Evolutionary conservation across 1,140 invertebrate genomes (phyloP).

Genomic region (Drosophila prosaltans): DNA sequence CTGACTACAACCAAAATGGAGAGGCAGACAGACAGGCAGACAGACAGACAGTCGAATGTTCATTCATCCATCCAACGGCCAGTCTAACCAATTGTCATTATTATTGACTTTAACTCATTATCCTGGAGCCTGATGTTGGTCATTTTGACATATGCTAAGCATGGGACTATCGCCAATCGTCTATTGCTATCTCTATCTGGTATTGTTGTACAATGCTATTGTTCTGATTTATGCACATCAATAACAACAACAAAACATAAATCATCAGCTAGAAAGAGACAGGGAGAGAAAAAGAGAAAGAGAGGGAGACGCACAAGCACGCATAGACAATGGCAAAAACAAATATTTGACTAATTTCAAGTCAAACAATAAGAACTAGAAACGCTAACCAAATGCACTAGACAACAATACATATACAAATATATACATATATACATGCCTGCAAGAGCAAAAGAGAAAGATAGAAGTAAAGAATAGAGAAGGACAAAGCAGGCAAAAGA

Average conservation of each 20-base stretch:
- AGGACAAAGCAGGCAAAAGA: neutral
- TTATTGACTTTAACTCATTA: conserved; percentile 22
- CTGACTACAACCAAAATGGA: neutral
- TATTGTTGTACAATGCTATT: neutral
- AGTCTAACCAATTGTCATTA: conserved; percentile 2
- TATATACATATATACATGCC: neutral
- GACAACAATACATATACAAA: neutral
- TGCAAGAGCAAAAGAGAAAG: neutral
- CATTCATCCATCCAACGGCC: too few species aligned
- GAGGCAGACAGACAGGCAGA: too few species aligned
- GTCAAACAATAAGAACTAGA: conserved; percentile 22
- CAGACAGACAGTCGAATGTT: too few species aligned
- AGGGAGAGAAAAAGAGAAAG: neutral
- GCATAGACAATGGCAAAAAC: conserved; percentile 20
- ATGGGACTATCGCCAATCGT: conserved; percentile 3
- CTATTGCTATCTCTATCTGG: conserved; percentile 3
- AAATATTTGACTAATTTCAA: conserved; percentile 25
- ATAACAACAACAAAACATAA: conserved; percentile 17
- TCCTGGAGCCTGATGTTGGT: conserved; percentile 12
- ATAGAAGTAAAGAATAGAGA: neutral
- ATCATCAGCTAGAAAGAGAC: conserved; percentile 11
- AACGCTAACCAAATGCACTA: conserved; percentile 19
- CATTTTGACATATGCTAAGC: conserved; percentile 22
- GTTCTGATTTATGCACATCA: conserved; percentile 21
- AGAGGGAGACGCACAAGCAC: conserved; percentile 1